These are phyloP conservation scores for Leucoma salicis DNA, from an alignment of 2,888 invertebrate genomes.

Conservation along the genomic window DNA sequence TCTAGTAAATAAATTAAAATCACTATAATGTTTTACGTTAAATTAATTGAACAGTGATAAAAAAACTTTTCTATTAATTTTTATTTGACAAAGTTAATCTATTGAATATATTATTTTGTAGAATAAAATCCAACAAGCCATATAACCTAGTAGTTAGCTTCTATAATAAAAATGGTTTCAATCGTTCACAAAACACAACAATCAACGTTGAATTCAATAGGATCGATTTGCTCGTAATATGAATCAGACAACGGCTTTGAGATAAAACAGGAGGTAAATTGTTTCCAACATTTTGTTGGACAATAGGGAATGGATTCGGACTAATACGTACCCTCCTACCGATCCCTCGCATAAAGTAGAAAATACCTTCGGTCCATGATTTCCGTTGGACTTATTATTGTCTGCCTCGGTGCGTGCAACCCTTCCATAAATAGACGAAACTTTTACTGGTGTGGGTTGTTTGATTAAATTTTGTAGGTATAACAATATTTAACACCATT, in stretches of 20 bases:
- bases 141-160: too few relatives aligned
- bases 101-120: too few relatives aligned
- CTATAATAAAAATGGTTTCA: too few relatives aligned
- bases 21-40: too few relatives aligned
- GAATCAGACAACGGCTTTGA: constrained; percentile 51
- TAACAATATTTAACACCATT: constrained; percentile 34
- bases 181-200: constrained; percentile 12
- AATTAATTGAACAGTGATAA: too few relatives aligned
- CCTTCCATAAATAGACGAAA: constrained; percentile 60
- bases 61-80: too few relatives aligned
- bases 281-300: constrained; percentile 68
- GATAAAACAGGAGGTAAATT: constrained; percentile 68
- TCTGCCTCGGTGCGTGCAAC: constrained; percentile 68
- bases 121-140: too few relatives aligned
- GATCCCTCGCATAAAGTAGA: constrained; percentile 71
- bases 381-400: constrained; percentile 66
- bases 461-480: constrained; percentile 37
- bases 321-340: constrained; percentile 62
- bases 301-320: constrained; percentile 71
- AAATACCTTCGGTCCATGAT: constrained; percentile 67
- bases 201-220: constrained; percentile 32
- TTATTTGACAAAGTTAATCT: too few relatives aligned
- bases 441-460: constrained; percentile 59
- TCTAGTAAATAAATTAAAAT: too few relatives aligned
- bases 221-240: constrained; percentile 29